Conservation (phyloP, 2,797 vertebrate genomes). For the Arctocebus calabarensis region DNA sequence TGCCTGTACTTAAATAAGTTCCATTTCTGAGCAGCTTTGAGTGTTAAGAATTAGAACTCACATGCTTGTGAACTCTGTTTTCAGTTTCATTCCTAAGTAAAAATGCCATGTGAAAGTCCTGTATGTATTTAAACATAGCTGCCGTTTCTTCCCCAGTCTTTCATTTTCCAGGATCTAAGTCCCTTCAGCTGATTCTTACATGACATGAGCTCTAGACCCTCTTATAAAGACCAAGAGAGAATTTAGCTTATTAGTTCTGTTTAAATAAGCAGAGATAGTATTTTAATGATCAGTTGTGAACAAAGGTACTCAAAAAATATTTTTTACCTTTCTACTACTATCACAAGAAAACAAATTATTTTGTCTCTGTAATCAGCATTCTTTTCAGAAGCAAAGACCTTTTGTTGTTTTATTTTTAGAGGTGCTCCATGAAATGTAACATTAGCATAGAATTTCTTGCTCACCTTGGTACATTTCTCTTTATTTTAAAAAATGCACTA, state of each 20-base stretch:
- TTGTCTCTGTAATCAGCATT: slow-evolving; percentile 8
- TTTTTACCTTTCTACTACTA: not conserved
- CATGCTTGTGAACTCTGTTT: not conserved
- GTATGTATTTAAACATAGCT: not conserved
- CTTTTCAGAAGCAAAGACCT: slow-evolving; percentile 37
- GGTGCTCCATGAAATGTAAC: not conserved
- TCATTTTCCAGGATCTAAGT: not conserved
- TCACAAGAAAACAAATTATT: slow-evolving; percentile 27
- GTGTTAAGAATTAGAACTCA: not conserved
- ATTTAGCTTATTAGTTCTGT: slow-evolving; percentile 1
- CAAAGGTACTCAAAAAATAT: not conserved
- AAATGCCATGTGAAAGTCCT: not conserved
- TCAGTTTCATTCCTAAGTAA: not conserved
- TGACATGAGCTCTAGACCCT: not conserved
- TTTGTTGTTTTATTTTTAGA: not conserved
- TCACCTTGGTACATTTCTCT: not conserved
- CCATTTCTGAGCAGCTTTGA: not conserved
- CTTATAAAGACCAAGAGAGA: not conserved
- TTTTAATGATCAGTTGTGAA: slow-evolving; percentile 18
- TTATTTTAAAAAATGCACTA: slow-evolving; percentile 1
- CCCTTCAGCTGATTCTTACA: not conserved
- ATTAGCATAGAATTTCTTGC: not conserved
- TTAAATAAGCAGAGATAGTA: not conserved
- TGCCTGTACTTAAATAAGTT: not conserved
- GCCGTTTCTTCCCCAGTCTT: not conserved